Evolutionary conservation across 2,888 invertebrate species (phyloP).

Genomic region (Harpagoxenus sublaevis): DNA sequence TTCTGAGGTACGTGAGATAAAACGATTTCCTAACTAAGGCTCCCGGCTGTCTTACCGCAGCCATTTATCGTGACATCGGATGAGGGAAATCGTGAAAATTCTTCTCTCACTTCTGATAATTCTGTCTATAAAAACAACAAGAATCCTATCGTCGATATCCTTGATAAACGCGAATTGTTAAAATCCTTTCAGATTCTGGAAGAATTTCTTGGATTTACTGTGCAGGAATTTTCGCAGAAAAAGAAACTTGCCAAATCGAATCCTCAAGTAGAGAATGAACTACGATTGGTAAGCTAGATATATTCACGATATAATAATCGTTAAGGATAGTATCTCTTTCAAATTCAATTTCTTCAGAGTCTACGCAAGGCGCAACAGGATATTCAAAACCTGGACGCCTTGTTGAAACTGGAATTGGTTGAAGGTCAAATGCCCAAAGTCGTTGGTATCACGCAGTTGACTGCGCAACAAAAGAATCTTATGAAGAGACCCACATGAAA

Average conservation of each 20-base stretch:
- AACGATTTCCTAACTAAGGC: neutral
- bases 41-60: neutral
- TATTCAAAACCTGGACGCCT: constrained; percentile 76
- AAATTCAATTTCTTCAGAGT: constrained; percentile 69
- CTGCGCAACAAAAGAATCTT: constrained; percentile 67
- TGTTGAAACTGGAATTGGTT: constrained; percentile 79
- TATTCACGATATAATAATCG: constrained; percentile 38
- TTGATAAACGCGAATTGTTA: neutral
- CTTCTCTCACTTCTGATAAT: neutral
- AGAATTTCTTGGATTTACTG: constrained; percentile 79
- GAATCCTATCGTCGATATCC: neutral
- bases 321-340: constrained; percentile 3
- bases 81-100: neutral
- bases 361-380: constrained; percentile 78
- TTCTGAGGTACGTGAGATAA: constrained; percentile 86
- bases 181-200: constrained; percentile 78
- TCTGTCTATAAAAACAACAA: neutral
- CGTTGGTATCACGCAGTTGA: constrained; percentile 70
- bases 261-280: constrained; percentile 72
- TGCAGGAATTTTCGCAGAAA: constrained; percentile 78
- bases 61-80: constrained; percentile 22
- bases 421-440: constrained; percentile 71
- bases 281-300: constrained; percentile 75
- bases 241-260: constrained; percentile 79
- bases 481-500: neutral